Conservation (phyloP, 2,797 vertebrate species). For the Enteromius trimaculatus region DNA sequence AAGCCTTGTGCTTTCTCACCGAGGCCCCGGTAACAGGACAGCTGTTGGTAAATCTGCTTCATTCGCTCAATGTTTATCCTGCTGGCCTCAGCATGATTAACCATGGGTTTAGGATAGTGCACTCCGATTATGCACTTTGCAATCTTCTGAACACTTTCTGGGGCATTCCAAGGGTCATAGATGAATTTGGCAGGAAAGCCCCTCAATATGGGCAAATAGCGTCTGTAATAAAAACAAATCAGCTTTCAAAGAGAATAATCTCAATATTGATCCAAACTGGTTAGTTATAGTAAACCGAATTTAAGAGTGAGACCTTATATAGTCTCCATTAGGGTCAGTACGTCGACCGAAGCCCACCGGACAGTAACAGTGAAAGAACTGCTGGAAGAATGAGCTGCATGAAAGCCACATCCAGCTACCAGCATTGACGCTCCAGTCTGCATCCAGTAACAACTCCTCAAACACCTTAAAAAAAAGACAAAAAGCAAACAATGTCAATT, state of each 20-base stretch:
- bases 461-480: slow-evolving; percentile 81
- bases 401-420: slow-evolving; percentile 99
- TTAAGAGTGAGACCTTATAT: slow-evolving; percentile 81
- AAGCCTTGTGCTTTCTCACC: slow-evolving; percentile 73
- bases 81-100: slow-evolving; percentile 92
- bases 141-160: slow-evolving; percentile 89
- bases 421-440: slow-evolving; percentile 96
- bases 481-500: slow-evolving; percentile 14
- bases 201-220: slow-evolving; percentile 89
- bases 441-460: slow-evolving; percentile 93
- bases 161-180: slow-evolving; percentile 96
- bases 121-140: slow-evolving; percentile 92
- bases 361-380: slow-evolving; percentile 97
- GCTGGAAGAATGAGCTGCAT: slow-evolving; percentile 96
- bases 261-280: background rate
- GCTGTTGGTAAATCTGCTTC: slow-evolving; percentile 97
- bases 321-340: slow-evolving; percentile 94
- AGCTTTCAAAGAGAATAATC: background rate
- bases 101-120: slow-evolving; percentile 94
- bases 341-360: slow-evolving; percentile 92
- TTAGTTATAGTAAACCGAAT: background rate
- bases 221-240: slow-evolving; percentile 70
- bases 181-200: slow-evolving; percentile 94
- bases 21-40: slow-evolving; percentile 90
- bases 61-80: slow-evolving; percentile 93